Percentiles rank a stretch among this genome's conserved stretches.
Conservation (phyloP, 1,140 invertebrate genomes). For the Palaemon carinicauda region DNA sequence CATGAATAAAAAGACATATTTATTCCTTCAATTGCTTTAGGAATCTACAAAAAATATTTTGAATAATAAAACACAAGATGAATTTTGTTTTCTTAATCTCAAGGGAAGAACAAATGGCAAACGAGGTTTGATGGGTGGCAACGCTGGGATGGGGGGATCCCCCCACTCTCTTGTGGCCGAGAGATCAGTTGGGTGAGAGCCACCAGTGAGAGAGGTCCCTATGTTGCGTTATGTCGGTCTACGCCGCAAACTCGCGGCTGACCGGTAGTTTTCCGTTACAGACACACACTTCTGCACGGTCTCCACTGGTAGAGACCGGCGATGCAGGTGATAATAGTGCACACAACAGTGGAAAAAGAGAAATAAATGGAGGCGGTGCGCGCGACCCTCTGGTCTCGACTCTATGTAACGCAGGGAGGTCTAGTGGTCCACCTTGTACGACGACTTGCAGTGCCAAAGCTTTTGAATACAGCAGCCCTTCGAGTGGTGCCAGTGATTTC, state of each 20-base stretch:
- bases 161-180: not conserved
- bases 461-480: not conserved
- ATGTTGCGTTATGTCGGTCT: constrained; percentile 49
- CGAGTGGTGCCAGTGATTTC: constrained; percentile 47
- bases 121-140: not conserved
- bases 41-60: not conserved
- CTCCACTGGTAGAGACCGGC: constrained; percentile 50
- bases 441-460: constrained; percentile 44
- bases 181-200: constrained; percentile 46
- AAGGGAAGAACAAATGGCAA: too few species aligned
- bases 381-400: constrained; percentile 34
- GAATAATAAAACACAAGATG: not conserved
- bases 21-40: not conserved
- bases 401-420: constrained; percentile 34
- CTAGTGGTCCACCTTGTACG: constrained; percentile 42
- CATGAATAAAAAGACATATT: too few species aligned
- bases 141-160: not conserved
- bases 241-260: constrained; percentile 54
- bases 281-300: constrained; percentile 42
- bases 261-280: constrained; percentile 43
- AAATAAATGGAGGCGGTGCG: not conserved
- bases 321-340: constrained; percentile 37
- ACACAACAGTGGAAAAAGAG: constrained; percentile 15
- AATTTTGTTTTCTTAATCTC: too few species aligned
- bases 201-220: constrained; percentile 43